A percentile compares a stretch with the other conserved stretches of the same genome.
Evolutionary conservation across 2,113 vertebrate genomes (phyloP).

Genomic region (Orcinus orca): DNA sequence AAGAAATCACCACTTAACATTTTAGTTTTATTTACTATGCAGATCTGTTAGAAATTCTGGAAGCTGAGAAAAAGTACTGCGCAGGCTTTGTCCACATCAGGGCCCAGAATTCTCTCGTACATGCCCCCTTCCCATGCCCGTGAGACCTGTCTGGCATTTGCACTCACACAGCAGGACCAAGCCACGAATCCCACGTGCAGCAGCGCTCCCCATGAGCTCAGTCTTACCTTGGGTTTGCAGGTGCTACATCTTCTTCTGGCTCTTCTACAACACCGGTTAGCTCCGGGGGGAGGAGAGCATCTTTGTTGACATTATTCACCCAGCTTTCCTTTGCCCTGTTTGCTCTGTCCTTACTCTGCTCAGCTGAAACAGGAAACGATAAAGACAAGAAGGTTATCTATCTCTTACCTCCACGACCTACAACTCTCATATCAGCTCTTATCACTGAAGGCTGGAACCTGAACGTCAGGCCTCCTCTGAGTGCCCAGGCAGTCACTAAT

Average conservation of each 20-base stretch:
- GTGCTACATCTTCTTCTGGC: slow-evolving; percentile 57
- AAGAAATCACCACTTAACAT: not conserved
- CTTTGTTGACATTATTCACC: slow-evolving; percentile 87
- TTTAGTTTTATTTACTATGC: not conserved
- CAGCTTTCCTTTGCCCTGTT: slow-evolving; percentile 84
- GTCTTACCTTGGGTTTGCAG: slow-evolving; percentile 81
- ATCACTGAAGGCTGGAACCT: not conserved
- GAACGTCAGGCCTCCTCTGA: not conserved
- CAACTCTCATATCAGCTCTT: not conserved
- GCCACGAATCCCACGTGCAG: not conserved
- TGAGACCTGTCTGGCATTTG: not conserved
- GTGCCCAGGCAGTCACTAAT: not conserved
- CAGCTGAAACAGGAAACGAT: slow-evolving; percentile 84
- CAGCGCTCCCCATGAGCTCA: not conserved
- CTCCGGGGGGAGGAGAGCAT: slow-evolving; percentile 84
- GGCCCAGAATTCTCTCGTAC: not conserved
- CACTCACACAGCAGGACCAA: accelerated
- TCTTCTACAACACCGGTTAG: slow-evolving; percentile 81
- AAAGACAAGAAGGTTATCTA: slow-evolving; percentile 54
- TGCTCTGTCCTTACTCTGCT: slow-evolving; percentile 81
- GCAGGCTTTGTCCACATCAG: not conserved
- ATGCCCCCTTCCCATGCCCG: accelerated
- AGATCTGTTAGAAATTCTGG: not conserved
- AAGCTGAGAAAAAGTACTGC: not conserved
- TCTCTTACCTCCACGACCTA: not conserved